A percentile compares a stretch with the other conserved stretches of the same genome.
phyloP scores from a whole-genome alignment of 2,113 vertebrate species.

The Micromys minutus region DNA sequence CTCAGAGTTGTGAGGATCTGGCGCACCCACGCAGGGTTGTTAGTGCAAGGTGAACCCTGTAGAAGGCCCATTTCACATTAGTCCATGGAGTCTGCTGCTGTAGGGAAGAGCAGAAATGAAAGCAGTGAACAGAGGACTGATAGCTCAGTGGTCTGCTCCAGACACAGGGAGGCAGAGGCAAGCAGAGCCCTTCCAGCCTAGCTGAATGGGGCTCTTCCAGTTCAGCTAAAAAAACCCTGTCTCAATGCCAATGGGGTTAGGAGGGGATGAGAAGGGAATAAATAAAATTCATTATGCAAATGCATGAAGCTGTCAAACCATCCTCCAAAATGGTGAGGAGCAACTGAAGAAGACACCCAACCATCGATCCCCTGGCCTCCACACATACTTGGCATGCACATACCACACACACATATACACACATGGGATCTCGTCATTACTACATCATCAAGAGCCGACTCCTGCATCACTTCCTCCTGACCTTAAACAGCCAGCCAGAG shows the following conservation, averaged over 20 bases:
- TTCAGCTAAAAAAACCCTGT: not conserved
- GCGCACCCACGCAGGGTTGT: not conserved
- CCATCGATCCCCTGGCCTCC: no score
- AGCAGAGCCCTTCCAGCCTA: not conserved
- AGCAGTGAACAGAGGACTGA: not conserved
- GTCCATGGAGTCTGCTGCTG: not conserved
- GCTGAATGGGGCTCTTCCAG: not conserved
- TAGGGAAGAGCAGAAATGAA: not conserved
- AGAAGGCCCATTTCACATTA: not conserved
- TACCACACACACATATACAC: not conserved
- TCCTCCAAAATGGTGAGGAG: not conserved
- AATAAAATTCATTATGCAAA: not conserved
- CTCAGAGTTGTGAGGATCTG: not conserved
- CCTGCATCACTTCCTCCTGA: not conserved
- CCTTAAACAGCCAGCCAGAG: not conserved
- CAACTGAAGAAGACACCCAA: not conserved
- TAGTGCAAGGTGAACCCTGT: not conserved
- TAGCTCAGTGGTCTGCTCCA: no score
- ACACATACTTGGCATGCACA: not conserved
- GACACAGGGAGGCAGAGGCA: not conserved
- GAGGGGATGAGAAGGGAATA: not conserved
- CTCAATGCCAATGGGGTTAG: not conserved
- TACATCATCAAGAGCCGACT: not conserved
- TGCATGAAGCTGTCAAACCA: no score
- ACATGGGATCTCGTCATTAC: not conserved